Conservation (phyloP, 2,113 vertebrate species). For the Hucho hucho region DNA sequence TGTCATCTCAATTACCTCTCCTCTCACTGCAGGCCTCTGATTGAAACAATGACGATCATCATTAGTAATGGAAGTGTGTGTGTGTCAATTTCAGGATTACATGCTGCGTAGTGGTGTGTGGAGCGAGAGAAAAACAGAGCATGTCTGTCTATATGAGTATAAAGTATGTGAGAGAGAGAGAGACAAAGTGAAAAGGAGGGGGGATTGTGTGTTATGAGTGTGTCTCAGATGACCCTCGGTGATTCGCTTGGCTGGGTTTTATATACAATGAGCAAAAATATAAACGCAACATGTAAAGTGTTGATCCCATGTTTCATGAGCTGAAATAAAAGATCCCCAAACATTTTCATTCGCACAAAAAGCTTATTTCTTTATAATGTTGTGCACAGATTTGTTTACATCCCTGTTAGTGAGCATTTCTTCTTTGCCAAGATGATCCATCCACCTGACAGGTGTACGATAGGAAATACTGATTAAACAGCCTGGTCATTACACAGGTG, state of each 20-base stretch:
- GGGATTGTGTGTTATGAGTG: slow-evolving; percentile 12
- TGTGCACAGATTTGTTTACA: too few relatives aligned
- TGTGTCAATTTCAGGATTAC: not conserved
- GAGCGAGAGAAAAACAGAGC: not conserved
- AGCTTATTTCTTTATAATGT: too few relatives aligned
- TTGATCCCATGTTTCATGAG: too few relatives aligned
- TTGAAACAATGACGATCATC: slow-evolving; percentile 23
- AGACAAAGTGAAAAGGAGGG: slow-evolving; percentile 5
- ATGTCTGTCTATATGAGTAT: not conserved
- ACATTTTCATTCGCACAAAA: too few relatives aligned
- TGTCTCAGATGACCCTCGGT: slow-evolving; percentile 2
- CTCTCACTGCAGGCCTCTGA: slow-evolving; percentile 32
- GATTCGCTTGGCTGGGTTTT: slow-evolving; percentile 27
- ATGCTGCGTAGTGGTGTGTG: not conserved
- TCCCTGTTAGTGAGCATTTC: too few relatives aligned
- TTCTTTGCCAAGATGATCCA: too few relatives aligned
- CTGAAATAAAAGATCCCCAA: too few relatives aligned
- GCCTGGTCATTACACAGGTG: too few relatives aligned
- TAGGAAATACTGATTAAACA: too few relatives aligned
- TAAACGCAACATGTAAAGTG: too few relatives aligned
- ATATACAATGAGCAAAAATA: not conserved
- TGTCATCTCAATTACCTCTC: slow-evolving; percentile 35
- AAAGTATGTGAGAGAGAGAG: slow-evolving; percentile 1
- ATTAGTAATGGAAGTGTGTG: slow-evolving; percentile 12
- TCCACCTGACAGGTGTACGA: too few relatives aligned